phyloP scores from a whole-genome alignment of 2,888 invertebrate species.

The Brachypalpus laphriformis region DNA sequence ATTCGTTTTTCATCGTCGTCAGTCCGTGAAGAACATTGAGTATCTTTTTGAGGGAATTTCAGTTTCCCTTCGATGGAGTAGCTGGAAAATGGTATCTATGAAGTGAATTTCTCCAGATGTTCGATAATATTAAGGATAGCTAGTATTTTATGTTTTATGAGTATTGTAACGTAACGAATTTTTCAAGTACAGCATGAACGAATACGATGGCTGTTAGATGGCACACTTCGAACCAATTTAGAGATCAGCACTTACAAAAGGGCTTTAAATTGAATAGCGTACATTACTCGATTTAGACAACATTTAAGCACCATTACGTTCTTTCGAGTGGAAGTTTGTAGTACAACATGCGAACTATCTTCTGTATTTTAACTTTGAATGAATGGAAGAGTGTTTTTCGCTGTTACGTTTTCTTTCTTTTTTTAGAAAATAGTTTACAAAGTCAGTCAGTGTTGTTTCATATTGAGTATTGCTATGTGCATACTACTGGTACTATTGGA shows the following conservation, averaged over 20 bases:
- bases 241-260: neutral
- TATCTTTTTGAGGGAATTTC: neutral
- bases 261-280: neutral
- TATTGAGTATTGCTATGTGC: no score
- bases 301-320: neutral
- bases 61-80: neutral
- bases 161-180: neutral
- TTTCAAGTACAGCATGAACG: neutral
- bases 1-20: neutral
- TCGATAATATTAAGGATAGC: neutral
- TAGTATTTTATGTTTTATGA: neutral
- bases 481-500: no score
- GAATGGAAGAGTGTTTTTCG: no score
- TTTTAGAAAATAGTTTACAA: no score
- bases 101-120: neutral
- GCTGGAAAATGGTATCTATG: neutral
- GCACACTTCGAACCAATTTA: neutral
- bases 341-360: neutral
- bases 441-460: no score
- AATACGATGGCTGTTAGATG: neutral
- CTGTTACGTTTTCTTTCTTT: no score
- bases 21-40: neutral
- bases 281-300: neutral
- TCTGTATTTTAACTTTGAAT: neutral
- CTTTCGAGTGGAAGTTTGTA: neutral